These are phyloP conservation scores for Florisuga fusca DNA, from an alignment of 2,797 vertebrate genomes.

Conservation along the genomic window DNA sequence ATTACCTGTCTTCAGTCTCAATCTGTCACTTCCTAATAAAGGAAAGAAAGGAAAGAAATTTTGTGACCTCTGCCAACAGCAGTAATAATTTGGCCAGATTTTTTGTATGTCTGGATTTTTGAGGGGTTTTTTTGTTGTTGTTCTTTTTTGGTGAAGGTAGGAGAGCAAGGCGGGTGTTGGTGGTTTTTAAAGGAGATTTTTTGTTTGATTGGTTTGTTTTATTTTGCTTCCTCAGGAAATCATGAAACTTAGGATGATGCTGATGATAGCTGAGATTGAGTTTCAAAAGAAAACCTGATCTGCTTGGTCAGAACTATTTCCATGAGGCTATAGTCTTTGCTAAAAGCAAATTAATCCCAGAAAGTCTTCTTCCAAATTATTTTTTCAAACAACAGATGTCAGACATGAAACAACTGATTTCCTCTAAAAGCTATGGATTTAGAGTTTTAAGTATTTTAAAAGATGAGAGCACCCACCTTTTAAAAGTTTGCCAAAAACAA, in stretches of 20 bases:
- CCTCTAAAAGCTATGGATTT: background rate
- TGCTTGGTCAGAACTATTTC: background rate
- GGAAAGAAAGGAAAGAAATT: background rate
- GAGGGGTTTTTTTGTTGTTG: background rate
- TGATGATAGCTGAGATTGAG: background rate
- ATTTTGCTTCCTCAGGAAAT: background rate
- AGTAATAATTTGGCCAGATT: background rate
- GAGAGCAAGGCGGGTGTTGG: fast-evolving
- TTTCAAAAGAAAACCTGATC: background rate
- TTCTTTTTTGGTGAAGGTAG: too few relatives aligned
- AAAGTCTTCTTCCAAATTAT: background rate
- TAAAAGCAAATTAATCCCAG: background rate
- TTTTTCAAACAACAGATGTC: background rate
- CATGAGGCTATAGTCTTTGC: background rate
- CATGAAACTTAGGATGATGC: background rate
- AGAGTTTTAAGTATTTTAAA: background rate
- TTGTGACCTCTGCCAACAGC: background rate
- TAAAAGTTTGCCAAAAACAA: background rate
- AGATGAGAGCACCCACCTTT: background rate
- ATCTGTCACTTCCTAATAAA: background rate
- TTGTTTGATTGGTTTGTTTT: too few relatives aligned
- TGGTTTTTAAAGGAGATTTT: background rate
- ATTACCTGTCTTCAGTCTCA: background rate
- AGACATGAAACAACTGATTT: background rate
- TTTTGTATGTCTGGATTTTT: background rate